Evolutionary conservation across 2,888 invertebrate species (phyloP), one percentile per base, ranked within the genome.

Genomic region (Temnothorax rugatulus): DNA sequence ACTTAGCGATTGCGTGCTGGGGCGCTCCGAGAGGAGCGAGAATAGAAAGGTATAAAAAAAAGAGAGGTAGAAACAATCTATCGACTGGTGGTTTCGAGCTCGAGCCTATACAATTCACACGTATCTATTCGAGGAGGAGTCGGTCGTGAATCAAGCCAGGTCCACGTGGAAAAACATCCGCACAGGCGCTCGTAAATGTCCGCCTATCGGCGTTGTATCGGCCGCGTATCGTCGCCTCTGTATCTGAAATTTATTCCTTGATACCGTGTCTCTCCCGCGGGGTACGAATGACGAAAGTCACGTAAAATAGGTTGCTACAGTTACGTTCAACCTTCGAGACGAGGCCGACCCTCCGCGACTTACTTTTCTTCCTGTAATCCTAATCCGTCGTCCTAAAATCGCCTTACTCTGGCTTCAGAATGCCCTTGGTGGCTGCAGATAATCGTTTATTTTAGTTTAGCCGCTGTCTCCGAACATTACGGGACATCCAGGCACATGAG

Each of bases 241-340:
- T 87, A 84, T 88, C 61, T 81, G 83, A 79, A 89, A 86, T 87
- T 88, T 89, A 88, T 88, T 89, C 84, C 69, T 69, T 34, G 85
- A 83, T 82, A 79, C 29, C 44, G 54, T 74, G 75, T 44, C 50
- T 34, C 44, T 68, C 85, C 84, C 82, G 34, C 34, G 64, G 64
- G 83, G 21, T 41, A 7, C 63, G 68, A 25, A 34, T 38, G 47
- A 47, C 29, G 79, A 63, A 64, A 61, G 44, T 85, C 79, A 77
- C 89, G 77, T 88, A 84, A 86, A 88, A 82, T 73, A 47, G 68
- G 87, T 90, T 81, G 77, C 88, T 75, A 88, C 86, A 79, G 86
- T 47, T 84, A 87, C 75, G 71, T 87, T 81, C 82, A 71, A 84
- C 84, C 82, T 54, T 44, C 7, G 38, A 47, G 59, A 7, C 21